These are phyloP conservation scores for Thelaira solivaga DNA, from an alignment of 2,888 invertebrate species.

Conservation along the genomic window DNA sequence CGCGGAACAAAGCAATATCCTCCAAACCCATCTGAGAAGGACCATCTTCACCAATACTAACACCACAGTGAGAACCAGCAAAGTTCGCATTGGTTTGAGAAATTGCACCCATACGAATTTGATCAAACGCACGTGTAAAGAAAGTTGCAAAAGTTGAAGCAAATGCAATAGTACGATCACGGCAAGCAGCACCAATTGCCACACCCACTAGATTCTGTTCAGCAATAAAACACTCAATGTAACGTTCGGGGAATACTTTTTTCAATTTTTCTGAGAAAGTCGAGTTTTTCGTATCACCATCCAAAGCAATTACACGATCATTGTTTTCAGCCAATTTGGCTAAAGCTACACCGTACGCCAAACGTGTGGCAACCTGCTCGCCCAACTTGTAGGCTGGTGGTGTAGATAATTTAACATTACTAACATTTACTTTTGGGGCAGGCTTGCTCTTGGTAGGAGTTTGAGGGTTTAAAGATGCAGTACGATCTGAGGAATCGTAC, in stretches of 20 bases:
- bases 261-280: slow-evolving; percentile 96
- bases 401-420: slow-evolving; percentile 83
- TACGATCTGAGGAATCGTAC: slow-evolving; percentile 66
- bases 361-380: slow-evolving; percentile 89
- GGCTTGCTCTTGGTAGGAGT: slow-evolving; percentile 82
- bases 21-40: slow-evolving; percentile 99
- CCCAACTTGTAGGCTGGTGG: slow-evolving; percentile 90
- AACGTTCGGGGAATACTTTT: slow-evolving; percentile 83
- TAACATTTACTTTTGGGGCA: slow-evolving; percentile 86
- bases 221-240: slow-evolving; percentile 99
- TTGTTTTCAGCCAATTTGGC: slow-evolving; percentile 89
- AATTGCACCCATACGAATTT: slow-evolving; percentile 99
- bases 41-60: slow-evolving; percentile 99
- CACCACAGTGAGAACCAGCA: slow-evolving; percentile 97
- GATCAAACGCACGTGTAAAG: slow-evolving; percentile 97
- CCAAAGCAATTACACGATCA: slow-evolving; percentile 92
- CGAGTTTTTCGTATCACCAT: slow-evolving; percentile 99
- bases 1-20: slow-evolving; percentile 96
- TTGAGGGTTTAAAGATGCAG: slow-evolving; percentile 80
- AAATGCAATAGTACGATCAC: slow-evolving; percentile 95
- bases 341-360: slow-evolving; percentile 96
- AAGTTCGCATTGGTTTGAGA: slow-evolving; percentile 98
- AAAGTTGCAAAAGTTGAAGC: slow-evolving; percentile 98
- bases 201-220: slow-evolving; percentile 99
- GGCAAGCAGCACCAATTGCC: slow-evolving; percentile 95